Evolutionary conservation across 2,113 vertebrate species (phyloP).

Genomic region (Engystomops pustulosus): DNA sequence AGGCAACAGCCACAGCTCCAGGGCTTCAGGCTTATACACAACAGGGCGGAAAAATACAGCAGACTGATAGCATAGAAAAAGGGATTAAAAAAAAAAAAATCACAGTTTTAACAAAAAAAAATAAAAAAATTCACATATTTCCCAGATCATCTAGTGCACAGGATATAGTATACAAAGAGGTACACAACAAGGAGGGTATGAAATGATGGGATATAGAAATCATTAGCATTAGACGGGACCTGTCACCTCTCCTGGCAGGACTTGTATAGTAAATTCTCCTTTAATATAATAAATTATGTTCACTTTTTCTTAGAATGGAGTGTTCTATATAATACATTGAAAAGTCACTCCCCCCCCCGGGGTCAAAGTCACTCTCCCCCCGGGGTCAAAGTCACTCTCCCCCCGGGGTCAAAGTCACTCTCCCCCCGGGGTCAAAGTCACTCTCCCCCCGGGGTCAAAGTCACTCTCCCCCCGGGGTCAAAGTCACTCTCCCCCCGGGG

Average conservation of each 20-base stretch:
- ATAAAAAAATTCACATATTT: slow-evolving; percentile 2
- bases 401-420: too few relatives aligned
- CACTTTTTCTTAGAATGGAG: too few relatives aligned
- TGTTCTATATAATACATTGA: too few relatives aligned
- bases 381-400: too few relatives aligned
- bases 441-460: too few relatives aligned
- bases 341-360: too few relatives aligned
- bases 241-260: not conserved
- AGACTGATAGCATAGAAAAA: not conserved
- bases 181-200: not conserved
- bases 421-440: too few relatives aligned
- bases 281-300: too few relatives aligned
- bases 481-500: too few relatives aligned
- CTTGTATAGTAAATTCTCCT: not conserved
- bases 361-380: too few relatives aligned
- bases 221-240: not conserved
- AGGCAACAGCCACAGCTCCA: not conserved
- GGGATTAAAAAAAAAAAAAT: not conserved
- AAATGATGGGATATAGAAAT: not conserved
- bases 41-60: not conserved
- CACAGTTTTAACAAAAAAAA: slow-evolving; percentile 5
- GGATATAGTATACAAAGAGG: not conserved
- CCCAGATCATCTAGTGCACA: slow-evolving; percentile 11
- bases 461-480: too few relatives aligned
- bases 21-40: not conserved